Evolutionary conservation across 2,797 vertebrate genomes (phyloP).

Genomic region (Petrocephalus sullivani): DNA sequence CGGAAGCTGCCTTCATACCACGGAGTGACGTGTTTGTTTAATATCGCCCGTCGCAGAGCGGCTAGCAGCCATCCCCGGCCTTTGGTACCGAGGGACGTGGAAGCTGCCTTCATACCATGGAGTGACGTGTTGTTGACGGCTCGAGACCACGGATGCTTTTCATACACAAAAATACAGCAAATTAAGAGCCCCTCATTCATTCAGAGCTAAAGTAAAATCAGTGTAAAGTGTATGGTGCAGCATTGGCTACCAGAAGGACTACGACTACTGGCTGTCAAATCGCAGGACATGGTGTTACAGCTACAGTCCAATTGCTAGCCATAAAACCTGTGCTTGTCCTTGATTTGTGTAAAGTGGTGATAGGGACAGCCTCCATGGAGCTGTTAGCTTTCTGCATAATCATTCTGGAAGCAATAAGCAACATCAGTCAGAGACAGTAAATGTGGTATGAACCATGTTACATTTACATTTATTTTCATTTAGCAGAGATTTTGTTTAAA

Average conservation of each 20-base stretch:
- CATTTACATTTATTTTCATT: background rate
- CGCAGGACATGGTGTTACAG: background rate
- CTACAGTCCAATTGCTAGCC: background rate
- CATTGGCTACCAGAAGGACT: background rate
- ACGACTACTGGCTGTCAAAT: background rate
- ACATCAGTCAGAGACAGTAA: background rate
- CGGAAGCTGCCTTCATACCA: too few species aligned
- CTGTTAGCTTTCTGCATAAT: background rate
- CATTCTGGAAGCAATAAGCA: background rate
- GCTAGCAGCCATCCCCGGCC: slow-evolving; percentile 19
- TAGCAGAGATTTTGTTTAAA: background rate
- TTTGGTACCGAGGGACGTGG: slow-evolving; percentile 16
- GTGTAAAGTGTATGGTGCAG: background rate
- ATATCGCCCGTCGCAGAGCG: slow-evolving; percentile 23
- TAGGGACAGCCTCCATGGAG: background rate
- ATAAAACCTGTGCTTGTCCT: background rate
- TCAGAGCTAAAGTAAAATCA: background rate
- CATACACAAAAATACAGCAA: background rate
- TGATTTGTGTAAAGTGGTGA: background rate
- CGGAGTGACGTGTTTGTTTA: background rate
- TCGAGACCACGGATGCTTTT: slow-evolving; percentile 11
- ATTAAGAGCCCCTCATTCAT: background rate
- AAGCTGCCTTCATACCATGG: slow-evolving; percentile 23
- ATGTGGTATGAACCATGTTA: background rate
- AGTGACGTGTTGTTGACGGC: slow-evolving; percentile 17